Conservation (phyloP, 2,113 vertebrate species). For the Regulus satrapa region DNA sequence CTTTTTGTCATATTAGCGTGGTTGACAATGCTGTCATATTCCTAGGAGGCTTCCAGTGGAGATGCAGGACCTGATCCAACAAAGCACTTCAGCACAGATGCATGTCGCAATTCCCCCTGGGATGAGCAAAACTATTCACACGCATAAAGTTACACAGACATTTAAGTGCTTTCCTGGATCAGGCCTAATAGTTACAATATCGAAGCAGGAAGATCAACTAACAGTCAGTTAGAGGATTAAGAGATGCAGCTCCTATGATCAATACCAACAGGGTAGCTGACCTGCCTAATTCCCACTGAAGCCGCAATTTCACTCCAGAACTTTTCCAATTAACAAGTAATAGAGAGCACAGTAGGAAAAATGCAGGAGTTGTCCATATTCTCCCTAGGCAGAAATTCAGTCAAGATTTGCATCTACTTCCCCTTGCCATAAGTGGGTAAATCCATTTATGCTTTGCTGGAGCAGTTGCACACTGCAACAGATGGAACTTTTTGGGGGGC, state of each 20-base stretch:
- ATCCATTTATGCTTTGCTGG: not conserved
- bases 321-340: not conserved
- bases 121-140: not conserved
- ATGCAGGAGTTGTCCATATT: not conserved
- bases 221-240: not conserved
- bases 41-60: not conserved
- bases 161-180: constrained; percentile 29
- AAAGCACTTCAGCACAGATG: constrained; percentile 21
- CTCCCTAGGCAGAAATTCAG: not conserved
- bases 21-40: not conserved
- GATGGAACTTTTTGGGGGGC: not conserved
- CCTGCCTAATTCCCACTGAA: not conserved
- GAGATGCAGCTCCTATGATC: not conserved
- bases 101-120: not conserved
- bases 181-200: not conserved
- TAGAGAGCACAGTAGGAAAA: not conserved
- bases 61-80: not conserved
- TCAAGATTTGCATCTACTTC: not conserved
- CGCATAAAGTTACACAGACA: not conserved
- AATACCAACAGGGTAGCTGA: not conserved
- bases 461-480: not conserved
- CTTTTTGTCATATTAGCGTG: not conserved
- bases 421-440: not conserved
- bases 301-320: not conserved
- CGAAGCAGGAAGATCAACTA: not conserved